Evolutionary conservation across 2,113 vertebrate genomes (phyloP).

Genomic region (Lagopus muta): DNA sequence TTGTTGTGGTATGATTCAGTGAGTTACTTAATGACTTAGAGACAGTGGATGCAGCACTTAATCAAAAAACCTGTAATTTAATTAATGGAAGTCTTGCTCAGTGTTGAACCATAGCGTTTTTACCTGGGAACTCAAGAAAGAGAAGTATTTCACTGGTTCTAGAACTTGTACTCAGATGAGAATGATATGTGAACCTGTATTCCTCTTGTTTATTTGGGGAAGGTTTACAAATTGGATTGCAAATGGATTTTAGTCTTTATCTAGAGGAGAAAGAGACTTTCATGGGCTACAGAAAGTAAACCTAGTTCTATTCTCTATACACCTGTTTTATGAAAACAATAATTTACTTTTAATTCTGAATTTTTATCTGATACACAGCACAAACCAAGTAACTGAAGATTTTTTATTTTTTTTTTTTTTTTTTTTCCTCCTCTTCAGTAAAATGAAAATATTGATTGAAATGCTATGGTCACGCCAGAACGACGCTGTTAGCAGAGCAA

Average conservation of each 20-base stretch:
- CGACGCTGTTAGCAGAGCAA: slow-evolving; percentile 68
- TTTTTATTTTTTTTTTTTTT: background rate
- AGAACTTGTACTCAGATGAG: background rate
- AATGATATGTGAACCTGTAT: background rate
- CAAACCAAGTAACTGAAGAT: background rate
- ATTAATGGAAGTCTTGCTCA: background rate
- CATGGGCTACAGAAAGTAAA: background rate
- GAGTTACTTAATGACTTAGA: background rate
- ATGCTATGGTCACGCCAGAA: fast-evolving
- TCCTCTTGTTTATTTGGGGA: background rate
- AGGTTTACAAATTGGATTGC: too few species aligned
- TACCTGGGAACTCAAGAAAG: background rate
- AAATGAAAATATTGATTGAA: background rate
- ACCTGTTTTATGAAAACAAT: background rate
- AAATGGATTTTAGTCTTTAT: background rate
- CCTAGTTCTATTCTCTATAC: background rate
- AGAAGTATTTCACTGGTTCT: background rate
- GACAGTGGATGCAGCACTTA: background rate
- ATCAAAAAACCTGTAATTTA: background rate
- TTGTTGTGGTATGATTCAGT: slow-evolving; percentile 29
- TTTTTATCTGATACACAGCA: background rate
- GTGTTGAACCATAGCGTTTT: background rate
- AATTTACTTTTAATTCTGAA: background rate
- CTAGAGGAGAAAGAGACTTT: background rate
- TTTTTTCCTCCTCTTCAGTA: background rate